Conservation (phyloP, 2,888 invertebrate species). For the Thysanoteuthis rhombus region DNA sequence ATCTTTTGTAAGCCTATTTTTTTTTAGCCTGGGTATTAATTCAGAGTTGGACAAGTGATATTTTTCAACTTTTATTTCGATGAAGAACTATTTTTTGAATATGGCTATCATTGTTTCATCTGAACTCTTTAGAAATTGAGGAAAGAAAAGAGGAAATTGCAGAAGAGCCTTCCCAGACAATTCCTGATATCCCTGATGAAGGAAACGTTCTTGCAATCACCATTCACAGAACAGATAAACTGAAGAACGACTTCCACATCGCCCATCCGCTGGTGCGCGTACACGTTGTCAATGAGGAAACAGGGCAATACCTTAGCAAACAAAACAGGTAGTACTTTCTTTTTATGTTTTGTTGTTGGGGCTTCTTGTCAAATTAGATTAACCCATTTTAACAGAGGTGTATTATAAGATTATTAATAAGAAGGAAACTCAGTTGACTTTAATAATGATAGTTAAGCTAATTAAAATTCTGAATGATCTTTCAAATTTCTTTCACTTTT, state of each 20-base stretch:
- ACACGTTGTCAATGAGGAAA: slow-evolving; percentile 72
- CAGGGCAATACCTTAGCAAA: slow-evolving; percentile 72
- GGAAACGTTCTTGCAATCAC: slow-evolving; percentile 70
- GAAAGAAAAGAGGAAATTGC: not conserved
- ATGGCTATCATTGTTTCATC: not conserved
- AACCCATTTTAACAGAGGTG: too few species aligned
- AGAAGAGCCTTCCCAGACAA: not conserved
- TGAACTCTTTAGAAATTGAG: not conserved
- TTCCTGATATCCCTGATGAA: slow-evolving; percentile 54
- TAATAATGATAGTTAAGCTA: too few species aligned
- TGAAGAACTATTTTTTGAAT: not conserved
- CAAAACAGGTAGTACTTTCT: slow-evolving; percentile 65
- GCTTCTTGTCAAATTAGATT: too few species aligned
- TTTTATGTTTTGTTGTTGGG: not conserved
- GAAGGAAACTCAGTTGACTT: too few species aligned
- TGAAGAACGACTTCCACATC: slow-evolving; percentile 73
- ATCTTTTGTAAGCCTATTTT: too few species aligned
- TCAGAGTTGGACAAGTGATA: too few species aligned
- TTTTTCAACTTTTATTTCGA: too few species aligned
- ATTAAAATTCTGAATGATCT: too few species aligned
- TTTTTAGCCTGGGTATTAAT: too few species aligned
- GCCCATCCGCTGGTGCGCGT: slow-evolving; percentile 76
- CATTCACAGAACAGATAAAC: slow-evolving; percentile 73
- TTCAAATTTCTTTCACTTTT: too few species aligned
- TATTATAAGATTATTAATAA: too few species aligned